Percentiles rank a stretch among this genome's conserved stretches.
These are phyloP conservation scores for Cryptophagus acutangulus DNA, from an alignment of 2,888 invertebrate species.

Conservation along the genomic window DNA sequence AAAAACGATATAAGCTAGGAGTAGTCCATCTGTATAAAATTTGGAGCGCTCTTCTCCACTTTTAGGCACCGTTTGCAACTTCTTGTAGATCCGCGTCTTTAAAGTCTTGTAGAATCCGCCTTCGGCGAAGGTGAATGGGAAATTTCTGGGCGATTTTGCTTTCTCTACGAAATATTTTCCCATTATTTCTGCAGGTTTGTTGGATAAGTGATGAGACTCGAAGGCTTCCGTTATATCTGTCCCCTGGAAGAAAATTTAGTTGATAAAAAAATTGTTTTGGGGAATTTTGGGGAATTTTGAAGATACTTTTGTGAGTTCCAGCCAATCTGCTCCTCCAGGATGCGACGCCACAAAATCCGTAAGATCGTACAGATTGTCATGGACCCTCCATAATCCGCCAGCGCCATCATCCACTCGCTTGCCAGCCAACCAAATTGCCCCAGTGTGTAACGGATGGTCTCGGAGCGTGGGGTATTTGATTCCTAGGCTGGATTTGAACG, in stretches of 20 bases:
- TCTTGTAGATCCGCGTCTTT: slow-evolving; percentile 54
- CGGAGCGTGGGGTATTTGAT: slow-evolving; percentile 4
- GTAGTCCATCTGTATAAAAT: slow-evolving; percentile 40
- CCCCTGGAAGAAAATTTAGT: slow-evolving; percentile 50
- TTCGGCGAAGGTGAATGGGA: slow-evolving; percentile 67
- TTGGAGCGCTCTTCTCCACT: slow-evolving; percentile 39
- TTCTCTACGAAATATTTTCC: slow-evolving; percentile 61
- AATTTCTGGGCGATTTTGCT: slow-evolving; percentile 58
- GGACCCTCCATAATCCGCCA: slow-evolving; percentile 70
- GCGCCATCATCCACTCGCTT: slow-evolving; percentile 67
- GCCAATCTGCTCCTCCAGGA: slow-evolving; percentile 78
- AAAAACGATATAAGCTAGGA: slow-evolving; percentile 36
- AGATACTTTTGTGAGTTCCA: slow-evolving; percentile 59
- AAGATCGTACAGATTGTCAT: slow-evolving; percentile 76
- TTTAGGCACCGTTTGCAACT: slow-evolving; percentile 53
- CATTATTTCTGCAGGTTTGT: slow-evolving; percentile 54
- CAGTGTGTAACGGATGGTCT: slow-evolving; percentile 10
- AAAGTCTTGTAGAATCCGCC: slow-evolving; percentile 69
- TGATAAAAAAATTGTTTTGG: not conserved
- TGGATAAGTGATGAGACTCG: slow-evolving; percentile 64
- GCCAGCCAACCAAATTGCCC: slow-evolving; percentile 55
- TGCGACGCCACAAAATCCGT: slow-evolving; percentile 69
- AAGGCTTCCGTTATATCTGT: slow-evolving; percentile 77
- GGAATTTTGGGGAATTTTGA: slow-evolving; percentile 2
- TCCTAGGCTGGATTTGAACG: slow-evolving; percentile 1